A percentile compares a stretch with the other conserved stretches of the same genome.
Conservation (phyloP, 2,888 invertebrate genomes). For the Lasioglossum oenotherae region DNA sequence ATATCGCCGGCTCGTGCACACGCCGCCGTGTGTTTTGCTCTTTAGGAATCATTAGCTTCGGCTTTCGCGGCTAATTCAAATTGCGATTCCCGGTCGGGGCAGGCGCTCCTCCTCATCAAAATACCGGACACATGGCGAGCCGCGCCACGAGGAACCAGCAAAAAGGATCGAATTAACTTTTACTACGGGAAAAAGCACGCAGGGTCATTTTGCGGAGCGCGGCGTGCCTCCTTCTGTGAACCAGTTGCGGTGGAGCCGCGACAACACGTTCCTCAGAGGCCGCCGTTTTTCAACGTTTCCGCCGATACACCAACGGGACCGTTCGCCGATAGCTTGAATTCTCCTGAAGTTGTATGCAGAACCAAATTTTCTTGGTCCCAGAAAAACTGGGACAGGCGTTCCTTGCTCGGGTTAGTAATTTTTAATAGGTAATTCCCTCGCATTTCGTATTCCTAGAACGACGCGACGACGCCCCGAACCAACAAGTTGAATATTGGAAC, state of each 20-base stretch:
- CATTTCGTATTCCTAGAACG: not conserved
- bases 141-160: constrained; percentile 58
- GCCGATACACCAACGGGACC: not conserved
- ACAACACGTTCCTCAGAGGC: constrained; percentile 1
- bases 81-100: constrained; percentile 78
- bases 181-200: constrained; percentile 74
- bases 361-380: not conserved
- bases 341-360: not conserved
- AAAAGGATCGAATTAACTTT: constrained; percentile 80
- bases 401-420: not conserved
- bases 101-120: constrained; percentile 80
- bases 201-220: constrained; percentile 49
- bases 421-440: not conserved
- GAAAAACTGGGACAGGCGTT: not conserved
- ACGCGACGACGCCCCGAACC: too few relatives aligned
- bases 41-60: constrained; percentile 83
- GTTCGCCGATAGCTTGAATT: not conserved
- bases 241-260: constrained; percentile 34
- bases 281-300: constrained; percentile 36
- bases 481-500: not conserved
- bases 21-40: constrained; percentile 77
- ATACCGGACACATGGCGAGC: constrained; percentile 78
- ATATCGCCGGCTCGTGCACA: constrained; percentile 72
- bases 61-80: constrained; percentile 83
- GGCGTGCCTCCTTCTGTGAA: constrained; percentile 39